Conservation (phyloP, 2,888 invertebrate genomes). For the Hemistola chrysoprasaria region DNA sequence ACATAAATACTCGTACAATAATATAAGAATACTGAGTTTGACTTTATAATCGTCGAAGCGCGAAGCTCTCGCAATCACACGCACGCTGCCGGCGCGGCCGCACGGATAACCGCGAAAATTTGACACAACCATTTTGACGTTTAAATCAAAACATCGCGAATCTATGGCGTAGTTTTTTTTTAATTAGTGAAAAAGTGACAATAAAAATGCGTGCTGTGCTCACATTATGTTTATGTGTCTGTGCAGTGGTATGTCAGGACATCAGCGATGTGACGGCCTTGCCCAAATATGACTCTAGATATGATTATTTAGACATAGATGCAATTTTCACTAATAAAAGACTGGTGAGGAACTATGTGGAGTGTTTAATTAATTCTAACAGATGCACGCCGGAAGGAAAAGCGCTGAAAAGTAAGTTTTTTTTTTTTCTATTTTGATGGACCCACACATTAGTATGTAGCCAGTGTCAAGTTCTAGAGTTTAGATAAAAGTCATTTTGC, state of each 20-base stretch:
- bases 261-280: slow-evolving; percentile 53
- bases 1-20: background rate
- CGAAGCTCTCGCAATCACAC: slow-evolving; percentile 45
- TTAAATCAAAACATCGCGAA: slow-evolving; percentile 5
- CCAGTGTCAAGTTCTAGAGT: no score
- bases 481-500: no score
- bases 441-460: no score
- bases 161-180: background rate
- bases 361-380: slow-evolving; percentile 85
- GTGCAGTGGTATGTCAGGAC: slow-evolving; percentile 55
- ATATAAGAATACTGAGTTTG: no score
- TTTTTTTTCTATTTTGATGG: no score
- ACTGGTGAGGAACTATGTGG: slow-evolving; percentile 86
- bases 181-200: slow-evolving; percentile 13
- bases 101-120: slow-evolving; percentile 29
- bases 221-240: slow-evolving; percentile 52
- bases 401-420: slow-evolving; percentile 86
- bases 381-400: slow-evolving; percentile 88
- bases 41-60: slow-evolving; percentile 29
- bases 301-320: slow-evolving; percentile 87
- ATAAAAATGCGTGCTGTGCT: slow-evolving; percentile 56
- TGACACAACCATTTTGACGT: background rate
- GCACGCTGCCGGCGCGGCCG: slow-evolving; percentile 43
- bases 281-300: slow-evolving; percentile 80
- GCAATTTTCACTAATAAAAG: slow-evolving; percentile 86